Base-by-base conservation (phyloP, 2,113 vertebrate genomes). In the cattle (Bos taurus) region DNA sequence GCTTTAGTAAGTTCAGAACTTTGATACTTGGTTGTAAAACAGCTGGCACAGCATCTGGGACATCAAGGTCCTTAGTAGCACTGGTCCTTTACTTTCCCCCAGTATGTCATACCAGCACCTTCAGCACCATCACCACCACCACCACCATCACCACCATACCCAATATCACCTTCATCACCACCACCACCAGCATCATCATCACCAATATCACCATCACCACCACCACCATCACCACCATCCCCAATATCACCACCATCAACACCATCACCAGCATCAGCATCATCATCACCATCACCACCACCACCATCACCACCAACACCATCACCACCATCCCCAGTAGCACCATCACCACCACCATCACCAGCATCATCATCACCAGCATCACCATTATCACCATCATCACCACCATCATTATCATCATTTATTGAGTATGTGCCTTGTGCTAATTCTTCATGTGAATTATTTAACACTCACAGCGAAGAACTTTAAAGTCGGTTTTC, bases 291-390 rank as follows among this genome's bases (percentile, higher is more conserved):
- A 40, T 40, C 40, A 4, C 40, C 40, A 59, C 0, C 36, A 59
- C 5, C 14, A 59, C 0, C 36, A 17, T 0, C 54, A 59, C 48
- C 2, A n/a, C 5, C 16, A 54, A 1, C 52, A 46, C 19, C 7
- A n/a, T 7, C 26, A 23, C 6, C 13, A 6, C 3, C 11, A 8
- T 1, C 13, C 14, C 13, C 50, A 14, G 0, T 13, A 26, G 6
- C 83, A 30, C 0, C 25, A 85, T 0, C 15, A 11, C 0, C n/a
- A 26, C 0, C n/a, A 59, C 0, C 54, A 86, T 0, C 2, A 59
- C 0, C 54, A 43, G 1, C 16, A 62, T 0, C 43, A 48, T 0
- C 36, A 43, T 2, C 56, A 21, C 1, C 26, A 60, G 2, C 5
- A 48, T 1, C 26, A 13, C 0, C 56, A 86, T 0, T 0, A 25